Evolutionary conservation across 1,140 invertebrate species (phyloP), one percentile per base, ranked within the genome.

Genomic region (Drosophila parabipectinata): DNA sequence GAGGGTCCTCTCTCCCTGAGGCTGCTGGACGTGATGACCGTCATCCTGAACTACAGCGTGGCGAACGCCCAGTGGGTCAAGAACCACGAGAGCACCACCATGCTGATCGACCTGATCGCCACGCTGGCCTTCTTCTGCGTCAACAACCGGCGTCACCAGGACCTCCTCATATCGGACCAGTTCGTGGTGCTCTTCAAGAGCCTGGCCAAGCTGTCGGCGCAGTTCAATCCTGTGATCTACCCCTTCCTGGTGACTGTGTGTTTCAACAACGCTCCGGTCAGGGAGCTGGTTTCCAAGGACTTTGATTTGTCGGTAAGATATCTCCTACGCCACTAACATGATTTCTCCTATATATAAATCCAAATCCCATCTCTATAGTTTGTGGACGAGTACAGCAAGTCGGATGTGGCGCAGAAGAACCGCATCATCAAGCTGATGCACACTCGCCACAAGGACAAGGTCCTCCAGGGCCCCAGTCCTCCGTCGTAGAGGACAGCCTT

Each of bases 1-100:
- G 97, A 98, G 93, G 96, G 78, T 18, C 82, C 96, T 0, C 94
- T 97, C 41, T 97, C 95, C 15, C 92, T 98, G 12, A 97, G 98
- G 91, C 96, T 97, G 92, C 94, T 97, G n/a, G 95, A 98, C 90
- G 97, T 98, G 79, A 94, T 96, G 55, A 96, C 95, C 81, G 96
- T 97, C 92, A 93, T 98, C 69, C 94, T 98, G 51, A 96, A 96
- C 94, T 97, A 96, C 77, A 96, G 96, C 83, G 94, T 94, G 37
- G 93, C 94, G 51, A 93, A 93, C 14, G 72, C 87, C 3, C 78
- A 92, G 10, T 82, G 90, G 18, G 66, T 59, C 81, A 77, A 82
- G 89, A 89, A 92, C 91, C 79, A 90, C 78, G 79, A 85, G 32
- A 92, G 92, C 3, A 92, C 93, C 66, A 92, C 92, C 1, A 92